Conservation (phyloP, 1,140 invertebrate genomes). For the Akabosia matsudoensis region DNA sequence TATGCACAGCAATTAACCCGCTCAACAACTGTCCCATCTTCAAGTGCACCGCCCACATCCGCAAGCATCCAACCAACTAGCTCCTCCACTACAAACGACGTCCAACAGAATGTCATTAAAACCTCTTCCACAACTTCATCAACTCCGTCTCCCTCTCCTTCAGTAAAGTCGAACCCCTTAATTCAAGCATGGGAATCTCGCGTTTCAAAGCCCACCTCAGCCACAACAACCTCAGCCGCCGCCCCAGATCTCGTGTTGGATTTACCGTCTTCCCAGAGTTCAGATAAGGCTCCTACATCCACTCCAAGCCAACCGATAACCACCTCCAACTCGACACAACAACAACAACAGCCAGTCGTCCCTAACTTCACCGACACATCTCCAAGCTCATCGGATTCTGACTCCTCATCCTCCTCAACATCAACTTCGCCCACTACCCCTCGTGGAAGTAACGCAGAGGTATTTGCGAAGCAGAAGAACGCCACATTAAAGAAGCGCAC, state of each 20-base stretch:
- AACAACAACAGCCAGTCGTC: neutral
- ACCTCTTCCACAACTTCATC: too few relatives aligned
- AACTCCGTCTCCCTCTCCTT: neutral
- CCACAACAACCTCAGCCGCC: constrained; percentile 53
- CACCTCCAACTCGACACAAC: constrained; percentile 29
- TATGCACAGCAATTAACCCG: neutral
- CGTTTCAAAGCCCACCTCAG: neutral
- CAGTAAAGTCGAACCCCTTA: constrained; percentile 18
- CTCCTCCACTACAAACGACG: neutral
- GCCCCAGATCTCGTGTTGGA: constrained; percentile 88
- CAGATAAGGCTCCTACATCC: constrained; percentile 50
- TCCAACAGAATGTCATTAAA: neutral
- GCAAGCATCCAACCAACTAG: neutral
- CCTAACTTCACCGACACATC: constrained; percentile 22
- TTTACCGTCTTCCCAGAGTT: constrained; percentile 64
- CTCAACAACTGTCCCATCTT: neutral
- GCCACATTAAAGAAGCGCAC: constrained; percentile 69
- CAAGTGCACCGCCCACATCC: neutral
- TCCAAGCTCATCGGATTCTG: constrained; percentile 29
- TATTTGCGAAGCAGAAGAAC: constrained; percentile 74
- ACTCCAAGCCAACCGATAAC: constrained; percentile 34
- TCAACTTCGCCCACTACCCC: constrained; percentile 58
- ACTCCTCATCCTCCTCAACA: constrained; percentile 48
- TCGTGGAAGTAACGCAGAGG: constrained; percentile 68
- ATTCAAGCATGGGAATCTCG: constrained; percentile 36